These are phyloP conservation scores for Oligia strigilis DNA, from an alignment of 2,888 invertebrate species.

Conservation along the genomic window DNA sequence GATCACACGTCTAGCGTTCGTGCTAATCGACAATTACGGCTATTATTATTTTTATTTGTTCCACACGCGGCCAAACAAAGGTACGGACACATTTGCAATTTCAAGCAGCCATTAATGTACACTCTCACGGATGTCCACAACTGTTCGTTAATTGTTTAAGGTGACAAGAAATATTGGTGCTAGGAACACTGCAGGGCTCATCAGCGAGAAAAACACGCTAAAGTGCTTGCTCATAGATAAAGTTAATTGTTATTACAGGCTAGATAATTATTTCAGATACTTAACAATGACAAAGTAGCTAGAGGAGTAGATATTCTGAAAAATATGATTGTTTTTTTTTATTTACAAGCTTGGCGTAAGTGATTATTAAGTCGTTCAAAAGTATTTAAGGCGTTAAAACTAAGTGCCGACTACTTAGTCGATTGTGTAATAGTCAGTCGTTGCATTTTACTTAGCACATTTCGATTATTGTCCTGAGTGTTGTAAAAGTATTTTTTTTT, in stretches of 20 bases:
- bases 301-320: constrained; percentile 10
- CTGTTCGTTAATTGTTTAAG: constrained; percentile 76
- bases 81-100: constrained; percentile 78
- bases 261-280: constrained; percentile 43
- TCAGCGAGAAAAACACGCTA: constrained; percentile 34
- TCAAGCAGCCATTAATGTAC: constrained; percentile 71
- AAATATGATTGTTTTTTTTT: constrained; percentile 19
- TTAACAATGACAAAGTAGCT: constrained; percentile 28
- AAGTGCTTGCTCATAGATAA: constrained; percentile 49
- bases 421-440: constrained; percentile 10
- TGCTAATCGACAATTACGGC: constrained; percentile 77
- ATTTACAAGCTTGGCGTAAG: background rate
- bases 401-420: constrained; percentile 33
- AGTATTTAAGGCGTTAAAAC: constrained; percentile 43
- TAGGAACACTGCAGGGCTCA: constrained; percentile 57
- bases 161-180: constrained; percentile 81
- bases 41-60: constrained; percentile 76
- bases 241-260: constrained; percentile 53
- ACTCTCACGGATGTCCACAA: constrained; percentile 74
- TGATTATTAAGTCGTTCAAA: constrained; percentile 34
- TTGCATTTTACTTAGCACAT: constrained; percentile 16
- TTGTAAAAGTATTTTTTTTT: constrained; percentile 6
- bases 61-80: constrained; percentile 69
- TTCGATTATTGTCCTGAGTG: background rate
- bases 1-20: constrained; percentile 64